A percentile compares a stretch with the other conserved stretches of the same genome.
Conservation (phyloP, 2,888 invertebrate species). For the Belgica antarctica region DNA sequence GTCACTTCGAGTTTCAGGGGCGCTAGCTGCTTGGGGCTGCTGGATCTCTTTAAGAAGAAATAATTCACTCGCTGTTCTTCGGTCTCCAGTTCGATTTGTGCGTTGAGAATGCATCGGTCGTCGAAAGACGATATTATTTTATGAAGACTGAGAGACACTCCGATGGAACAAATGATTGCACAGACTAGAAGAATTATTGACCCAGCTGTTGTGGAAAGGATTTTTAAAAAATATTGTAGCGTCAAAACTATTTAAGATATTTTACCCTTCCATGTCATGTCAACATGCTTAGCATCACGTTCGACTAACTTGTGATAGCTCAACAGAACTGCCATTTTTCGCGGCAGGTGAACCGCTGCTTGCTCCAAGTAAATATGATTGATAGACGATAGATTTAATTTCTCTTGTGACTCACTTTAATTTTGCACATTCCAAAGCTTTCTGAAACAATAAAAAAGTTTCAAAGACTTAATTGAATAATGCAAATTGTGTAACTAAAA, state of each 20-base stretch:
- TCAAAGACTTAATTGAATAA: neutral
- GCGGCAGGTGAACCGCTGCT: neutral
- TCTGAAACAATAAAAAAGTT: slow-evolving; percentile 2
- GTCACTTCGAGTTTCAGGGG: neutral
- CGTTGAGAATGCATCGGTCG: slow-evolving; percentile 13
- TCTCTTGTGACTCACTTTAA: too few relatives aligned
- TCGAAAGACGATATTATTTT: neutral
- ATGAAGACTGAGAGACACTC: neutral
- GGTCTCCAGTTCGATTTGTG: neutral
- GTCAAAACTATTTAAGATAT: neutral
- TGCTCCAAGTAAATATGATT: neutral
- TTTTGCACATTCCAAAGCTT: slow-evolving; percentile 5
- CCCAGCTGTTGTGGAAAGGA: neutral
- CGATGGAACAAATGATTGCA: neutral
- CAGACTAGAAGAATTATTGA: neutral
- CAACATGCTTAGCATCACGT: slow-evolving; percentile 49
- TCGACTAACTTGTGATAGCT: slow-evolving; percentile 51
- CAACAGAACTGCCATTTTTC: slow-evolving; percentile 49
- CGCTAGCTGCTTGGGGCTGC: too few relatives aligned
- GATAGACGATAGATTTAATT: neutral
- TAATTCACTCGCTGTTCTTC: too few relatives aligned
- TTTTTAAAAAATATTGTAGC: neutral
- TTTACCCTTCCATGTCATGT: slow-evolving; percentile 38
- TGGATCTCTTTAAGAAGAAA: too few relatives aligned
- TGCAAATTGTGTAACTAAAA: too few relatives aligned